Base-by-base conservation (phyloP, 2,113 vertebrate genomes). In the Aspidoscelis tigris region DNA sequence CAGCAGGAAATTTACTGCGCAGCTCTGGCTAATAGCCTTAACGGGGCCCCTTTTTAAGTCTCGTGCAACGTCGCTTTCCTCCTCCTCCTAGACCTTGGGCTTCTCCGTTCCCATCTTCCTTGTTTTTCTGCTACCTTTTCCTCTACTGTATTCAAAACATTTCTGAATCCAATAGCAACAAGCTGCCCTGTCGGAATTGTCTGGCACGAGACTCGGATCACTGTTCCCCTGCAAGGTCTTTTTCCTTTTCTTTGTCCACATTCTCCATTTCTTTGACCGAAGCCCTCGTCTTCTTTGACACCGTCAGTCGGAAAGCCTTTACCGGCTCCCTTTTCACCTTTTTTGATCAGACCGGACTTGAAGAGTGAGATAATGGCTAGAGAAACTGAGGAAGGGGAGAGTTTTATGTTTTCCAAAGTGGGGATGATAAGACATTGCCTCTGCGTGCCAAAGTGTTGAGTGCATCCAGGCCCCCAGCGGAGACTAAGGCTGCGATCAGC, bases 41-140 rank as follows among this genome's bases (percentile, higher is more conserved):
- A 88, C 83, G 84, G 55, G 41, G 61, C 80, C 78, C 22, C 78
- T 85, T 88, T 53, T 91, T 65, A 61, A 2, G 55, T 90, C 90
- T 88, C 82, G 77, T 55, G 86, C 74, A 89, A 55, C 82, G 87
- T 87, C 81, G 87, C 80, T 50, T 82, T 55, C 20, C 50, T 76
- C 78, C 70, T 88, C 68, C 89, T 89, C 82, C 78, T 64, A 53
- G 64, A 18, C 53, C 71, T 43, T 50, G 50, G 82, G 85, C n/a
- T 89, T 76, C 20, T 86, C 65, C 79, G 87, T 1, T 65, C 69
- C 44, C 44, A 41, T 58, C n/a, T 20, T 39, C 18, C 1, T 70
- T 43, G 66, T 6, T 26, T 74, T 1, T 21, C 83, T 16, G 58
- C 33, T 85, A 0, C 68, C 7, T 2, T 86, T 76, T 88, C 84